Percentiles rank a stretch among this genome's conserved stretches.
Evolutionary conservation across 2,113 vertebrate genomes (phyloP).

Genomic region (Cyprinodon brontotheroides): DNA sequence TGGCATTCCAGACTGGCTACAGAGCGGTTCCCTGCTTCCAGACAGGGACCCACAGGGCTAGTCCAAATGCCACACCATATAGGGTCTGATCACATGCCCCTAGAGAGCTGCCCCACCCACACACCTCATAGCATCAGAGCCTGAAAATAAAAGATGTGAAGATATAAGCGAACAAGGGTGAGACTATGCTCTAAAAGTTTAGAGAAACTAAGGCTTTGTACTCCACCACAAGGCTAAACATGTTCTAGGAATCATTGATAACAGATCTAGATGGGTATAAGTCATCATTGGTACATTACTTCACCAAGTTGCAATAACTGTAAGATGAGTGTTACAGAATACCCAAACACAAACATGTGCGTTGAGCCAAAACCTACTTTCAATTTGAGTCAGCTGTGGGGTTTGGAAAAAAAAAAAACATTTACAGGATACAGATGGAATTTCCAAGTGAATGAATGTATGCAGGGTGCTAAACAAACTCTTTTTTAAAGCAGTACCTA

Average conservation of each 20-base stretch:
- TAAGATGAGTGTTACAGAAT: slow-evolving; percentile 5
- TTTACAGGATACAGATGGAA: slow-evolving; percentile 51
- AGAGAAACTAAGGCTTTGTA: slow-evolving; percentile 34
- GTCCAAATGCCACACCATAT: slow-evolving; percentile 83
- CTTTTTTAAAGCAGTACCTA: slow-evolving; percentile 29
- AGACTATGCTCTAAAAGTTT: slow-evolving; percentile 12
- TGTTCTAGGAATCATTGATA: slow-evolving; percentile 23
- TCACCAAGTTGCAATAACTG: slow-evolving; percentile 7
- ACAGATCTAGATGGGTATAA: slow-evolving; percentile 29
- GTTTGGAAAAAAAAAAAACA: neutral
- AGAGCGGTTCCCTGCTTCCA: slow-evolving; percentile 75
- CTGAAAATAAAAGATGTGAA: slow-evolving; percentile 74
- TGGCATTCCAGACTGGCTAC: slow-evolving; percentile 81
- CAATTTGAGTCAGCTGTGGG: slow-evolving; percentile 58
- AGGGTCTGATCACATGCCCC: slow-evolving; percentile 81
- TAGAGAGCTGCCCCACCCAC: slow-evolving; percentile 62
- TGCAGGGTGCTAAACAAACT: slow-evolving; percentile 17
- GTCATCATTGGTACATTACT: slow-evolving; percentile 30
- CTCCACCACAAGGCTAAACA: slow-evolving; percentile 24
- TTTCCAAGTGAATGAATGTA: slow-evolving; percentile 34
- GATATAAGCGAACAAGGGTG: slow-evolving; percentile 51
- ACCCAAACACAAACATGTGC: slow-evolving; percentile 36
- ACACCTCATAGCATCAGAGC: slow-evolving; percentile 58
- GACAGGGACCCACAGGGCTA: slow-evolving; percentile 67
- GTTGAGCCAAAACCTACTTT: slow-evolving; percentile 49